Conservation (phyloP, 1,140 invertebrate genomes). For the Hyles vespertilio region DNA sequence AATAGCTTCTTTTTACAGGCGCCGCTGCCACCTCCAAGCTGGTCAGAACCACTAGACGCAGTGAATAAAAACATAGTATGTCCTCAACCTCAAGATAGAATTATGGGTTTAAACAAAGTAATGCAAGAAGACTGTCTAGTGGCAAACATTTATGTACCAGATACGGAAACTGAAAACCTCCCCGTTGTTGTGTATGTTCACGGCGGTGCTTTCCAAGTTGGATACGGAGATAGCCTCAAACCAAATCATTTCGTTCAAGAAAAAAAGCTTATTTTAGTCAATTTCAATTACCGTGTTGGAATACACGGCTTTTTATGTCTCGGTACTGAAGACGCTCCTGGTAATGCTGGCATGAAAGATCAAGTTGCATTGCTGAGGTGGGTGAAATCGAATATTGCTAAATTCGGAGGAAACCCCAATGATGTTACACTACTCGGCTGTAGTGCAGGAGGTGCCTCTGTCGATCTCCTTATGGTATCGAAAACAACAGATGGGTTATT, state of each 20-base stretch:
- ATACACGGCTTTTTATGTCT: conserved; percentile 39
- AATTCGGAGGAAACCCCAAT: conserved; percentile 40
- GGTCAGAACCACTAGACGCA: conserved; percentile 36
- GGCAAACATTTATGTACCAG: conserved; percentile 38
- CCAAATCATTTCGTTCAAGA: conserved; percentile 20
- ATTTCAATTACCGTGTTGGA: conserved; percentile 40
- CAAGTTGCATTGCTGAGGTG: conserved; percentile 39
- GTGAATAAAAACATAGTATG: conserved; percentile 36
- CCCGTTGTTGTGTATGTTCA: conserved; percentile 35
- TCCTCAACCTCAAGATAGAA: conserved; percentile 24
- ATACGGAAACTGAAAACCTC: conserved; percentile 22
- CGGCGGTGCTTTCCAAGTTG: conserved; percentile 32
- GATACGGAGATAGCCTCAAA: conserved; percentile 17
- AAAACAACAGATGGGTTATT: conserved; percentile 33
- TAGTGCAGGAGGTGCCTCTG: conserved; percentile 31
- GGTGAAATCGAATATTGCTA: conserved; percentile 37
- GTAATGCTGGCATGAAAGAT: conserved; percentile 50
- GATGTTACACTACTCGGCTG: conserved; percentile 33
- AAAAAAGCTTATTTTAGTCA: conserved; percentile 28
- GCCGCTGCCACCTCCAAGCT: conserved; percentile 32
- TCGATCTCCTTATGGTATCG: conserved; percentile 31
- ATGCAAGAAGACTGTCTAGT: conserved; percentile 49
- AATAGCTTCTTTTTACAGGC: conserved; percentile 23
- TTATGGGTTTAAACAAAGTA: background rate
- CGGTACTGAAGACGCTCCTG: conserved; percentile 33